Conservation (phyloP, 1,140 invertebrate species). For the Lasioglossum baleicum region DNA sequence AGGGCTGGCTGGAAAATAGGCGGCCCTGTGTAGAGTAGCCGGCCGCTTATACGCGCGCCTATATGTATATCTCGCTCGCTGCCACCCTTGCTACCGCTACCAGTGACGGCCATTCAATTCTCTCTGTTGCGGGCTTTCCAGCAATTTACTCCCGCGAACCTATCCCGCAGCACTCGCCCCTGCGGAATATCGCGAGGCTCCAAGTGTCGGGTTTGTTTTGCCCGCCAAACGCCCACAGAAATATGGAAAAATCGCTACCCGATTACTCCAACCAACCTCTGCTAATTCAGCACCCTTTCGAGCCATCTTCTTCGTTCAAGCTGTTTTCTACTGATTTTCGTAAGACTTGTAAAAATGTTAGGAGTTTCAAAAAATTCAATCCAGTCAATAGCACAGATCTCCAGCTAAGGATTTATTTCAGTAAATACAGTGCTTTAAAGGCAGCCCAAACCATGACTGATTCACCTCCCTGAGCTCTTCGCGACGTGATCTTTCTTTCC, state of each 20-base stretch:
- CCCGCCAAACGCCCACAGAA: not conserved
- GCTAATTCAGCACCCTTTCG: too few relatives aligned
- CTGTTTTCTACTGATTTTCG: too few relatives aligned
- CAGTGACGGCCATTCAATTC: slow-evolving; percentile 24
- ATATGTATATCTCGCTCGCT: slow-evolving; percentile 1
- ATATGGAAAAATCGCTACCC: not conserved
- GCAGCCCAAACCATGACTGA: too few relatives aligned
- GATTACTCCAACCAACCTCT: too few relatives aligned
- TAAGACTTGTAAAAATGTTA: too few relatives aligned
- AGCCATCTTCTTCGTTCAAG: too few relatives aligned
- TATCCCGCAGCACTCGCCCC: not conserved
- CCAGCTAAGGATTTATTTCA: too few relatives aligned
- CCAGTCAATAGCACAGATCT: too few relatives aligned
- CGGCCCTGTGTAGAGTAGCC: slow-evolving; percentile 23
- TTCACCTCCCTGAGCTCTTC: too few relatives aligned
- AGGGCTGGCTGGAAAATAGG: slow-evolving; percentile 65
- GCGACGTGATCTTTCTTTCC: too few relatives aligned
- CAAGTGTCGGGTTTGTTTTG: not conserved
- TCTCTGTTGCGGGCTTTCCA: slow-evolving; percentile 20
- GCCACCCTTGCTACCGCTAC: slow-evolving; percentile 6
- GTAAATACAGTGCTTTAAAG: too few relatives aligned
- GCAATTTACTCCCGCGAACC: slow-evolving; percentile 10
- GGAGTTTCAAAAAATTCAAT: too few relatives aligned
- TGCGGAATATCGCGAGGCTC: slow-evolving; percentile 2
- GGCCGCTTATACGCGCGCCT: not conserved